phyloP scores from a whole-genome alignment of 2,797 vertebrate species.

The Sarcophilus harrisii region DNA sequence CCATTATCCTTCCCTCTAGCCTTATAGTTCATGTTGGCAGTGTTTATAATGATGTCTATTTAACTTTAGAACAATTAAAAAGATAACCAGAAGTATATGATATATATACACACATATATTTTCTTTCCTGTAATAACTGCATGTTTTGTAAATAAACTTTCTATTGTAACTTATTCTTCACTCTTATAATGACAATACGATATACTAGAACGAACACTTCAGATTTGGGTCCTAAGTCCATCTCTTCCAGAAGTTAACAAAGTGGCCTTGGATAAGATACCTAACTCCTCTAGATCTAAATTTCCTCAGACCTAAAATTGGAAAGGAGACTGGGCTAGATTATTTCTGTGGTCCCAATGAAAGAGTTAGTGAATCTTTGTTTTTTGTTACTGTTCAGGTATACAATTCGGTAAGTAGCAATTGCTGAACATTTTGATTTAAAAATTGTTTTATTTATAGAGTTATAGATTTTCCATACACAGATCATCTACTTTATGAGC shows the following conservation, averaged over 20 bases:
- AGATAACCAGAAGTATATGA: constrained; percentile 25
- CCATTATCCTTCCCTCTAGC: neutral
- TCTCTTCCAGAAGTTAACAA: constrained; percentile 1
- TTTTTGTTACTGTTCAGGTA: constrained; percentile 19
- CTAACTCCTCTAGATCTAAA: neutral
- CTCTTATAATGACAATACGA: neutral
- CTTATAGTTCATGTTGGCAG: constrained; percentile 25
- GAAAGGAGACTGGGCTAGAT: neutral
- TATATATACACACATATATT: constrained; percentile 8
- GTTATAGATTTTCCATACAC: constrained; percentile 46
- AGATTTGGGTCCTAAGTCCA: constrained; percentile 26
- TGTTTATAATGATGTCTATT: constrained; percentile 26
- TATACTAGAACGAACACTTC: constrained; percentile 15
- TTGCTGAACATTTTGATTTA: constrained; percentile 31
- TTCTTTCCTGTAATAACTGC: constrained; percentile 12
- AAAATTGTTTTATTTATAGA: neutral
- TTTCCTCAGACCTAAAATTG: constrained; percentile 10
- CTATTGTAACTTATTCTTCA: constrained; percentile 16
- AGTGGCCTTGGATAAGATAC: constrained; percentile 1
- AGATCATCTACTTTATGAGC: neutral
- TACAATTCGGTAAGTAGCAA: constrained; percentile 33
- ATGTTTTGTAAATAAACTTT: constrained; percentile 44
- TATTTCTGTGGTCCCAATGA: constrained; percentile 12
- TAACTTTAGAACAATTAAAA: constrained; percentile 37
- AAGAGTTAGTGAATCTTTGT: constrained; percentile 11